phyloP scores from a whole-genome alignment of 2,888 invertebrate genomes.

The Coremacera marginata region DNA sequence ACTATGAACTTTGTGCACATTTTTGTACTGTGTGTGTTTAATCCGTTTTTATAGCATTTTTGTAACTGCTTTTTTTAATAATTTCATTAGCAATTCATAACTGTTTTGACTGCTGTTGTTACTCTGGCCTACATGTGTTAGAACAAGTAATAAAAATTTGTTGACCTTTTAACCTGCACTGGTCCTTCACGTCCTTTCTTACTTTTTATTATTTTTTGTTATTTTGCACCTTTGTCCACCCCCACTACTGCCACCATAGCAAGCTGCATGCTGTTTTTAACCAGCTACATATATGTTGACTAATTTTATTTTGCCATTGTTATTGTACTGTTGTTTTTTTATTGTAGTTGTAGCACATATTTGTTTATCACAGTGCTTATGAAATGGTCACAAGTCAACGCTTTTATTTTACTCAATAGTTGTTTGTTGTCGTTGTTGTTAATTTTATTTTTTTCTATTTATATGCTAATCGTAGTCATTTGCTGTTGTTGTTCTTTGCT shows the following conservation, averaged over 20 bases:
- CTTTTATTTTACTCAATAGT: constrained; percentile 47
- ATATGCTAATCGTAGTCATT: constrained; percentile 58
- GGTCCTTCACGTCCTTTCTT: not conserved
- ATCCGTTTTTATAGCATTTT: constrained; percentile 1
- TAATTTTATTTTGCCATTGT: not conserved
- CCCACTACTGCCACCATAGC: not conserved
- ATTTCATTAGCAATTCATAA: not conserved
- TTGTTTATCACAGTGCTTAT: constrained; percentile 63
- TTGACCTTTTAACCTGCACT: constrained; percentile 22
- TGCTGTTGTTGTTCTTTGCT: constrained; percentile 46
- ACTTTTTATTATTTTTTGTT: not conserved
- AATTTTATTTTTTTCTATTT: constrained; percentile 41
- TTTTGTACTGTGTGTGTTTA: constrained; percentile 15
- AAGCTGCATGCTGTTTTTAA: not conserved
- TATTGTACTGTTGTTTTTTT: constrained; percentile 44
- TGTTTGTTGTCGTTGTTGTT: constrained; percentile 40
- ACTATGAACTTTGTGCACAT: too few relatives aligned
- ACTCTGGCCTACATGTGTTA: constrained; percentile 41
- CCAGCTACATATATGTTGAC: not conserved
- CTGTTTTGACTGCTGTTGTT: not conserved
- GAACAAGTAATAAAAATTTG: constrained; percentile 44
- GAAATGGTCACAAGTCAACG: constrained; percentile 68
- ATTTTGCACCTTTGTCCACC: not conserved
- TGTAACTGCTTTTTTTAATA: constrained; percentile 53
- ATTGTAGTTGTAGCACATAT: constrained; percentile 58